Percentiles rank a stretch among this genome's conserved stretches.
Conservation (phyloP, 2,113 vertebrate species). For the Typhlomys cinereus region DNA sequence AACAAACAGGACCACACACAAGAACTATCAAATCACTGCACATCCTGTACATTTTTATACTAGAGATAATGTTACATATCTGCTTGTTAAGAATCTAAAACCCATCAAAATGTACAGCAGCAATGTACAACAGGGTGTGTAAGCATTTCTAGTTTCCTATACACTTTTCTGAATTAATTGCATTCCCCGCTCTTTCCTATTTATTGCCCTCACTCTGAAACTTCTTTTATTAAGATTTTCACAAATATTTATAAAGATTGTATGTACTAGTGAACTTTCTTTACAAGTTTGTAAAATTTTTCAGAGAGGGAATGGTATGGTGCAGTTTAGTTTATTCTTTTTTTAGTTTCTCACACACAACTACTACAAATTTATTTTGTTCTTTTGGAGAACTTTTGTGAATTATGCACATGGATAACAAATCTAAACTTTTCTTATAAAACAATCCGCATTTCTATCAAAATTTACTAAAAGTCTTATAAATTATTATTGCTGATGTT, state of each 20-base stretch:
- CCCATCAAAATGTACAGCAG: neutral
- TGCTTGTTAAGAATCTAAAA: conserved; percentile 26
- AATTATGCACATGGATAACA: neutral
- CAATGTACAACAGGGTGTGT: neutral
- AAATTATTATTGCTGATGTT: neutral
- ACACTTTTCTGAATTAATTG: conserved; percentile 24
- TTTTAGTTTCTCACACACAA: conserved; percentile 25
- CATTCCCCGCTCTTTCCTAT: neutral
- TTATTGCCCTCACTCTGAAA: neutral
- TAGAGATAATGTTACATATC: neutral
- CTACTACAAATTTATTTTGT: neutral
- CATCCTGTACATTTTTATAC: neutral
- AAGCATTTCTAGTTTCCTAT: neutral
- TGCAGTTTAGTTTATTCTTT: neutral
- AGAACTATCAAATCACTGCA: neutral
- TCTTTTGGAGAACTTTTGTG: neutral
- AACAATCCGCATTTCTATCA: conserved; percentile 11
- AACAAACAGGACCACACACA: neutral
- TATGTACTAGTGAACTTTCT: neutral
- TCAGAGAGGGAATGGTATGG: neutral
- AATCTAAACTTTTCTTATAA: conserved; percentile 47
- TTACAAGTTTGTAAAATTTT: conserved; percentile 15
- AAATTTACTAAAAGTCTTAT: neutral
- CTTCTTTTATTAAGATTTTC: neutral
- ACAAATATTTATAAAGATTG: neutral